A percentile compares a stretch with the other conserved stretches of the same genome.
These are phyloP conservation scores for Acipenser transmontanus DNA, from an alignment of 2,797 vertebrate species.

Conservation along the genomic window DNA sequence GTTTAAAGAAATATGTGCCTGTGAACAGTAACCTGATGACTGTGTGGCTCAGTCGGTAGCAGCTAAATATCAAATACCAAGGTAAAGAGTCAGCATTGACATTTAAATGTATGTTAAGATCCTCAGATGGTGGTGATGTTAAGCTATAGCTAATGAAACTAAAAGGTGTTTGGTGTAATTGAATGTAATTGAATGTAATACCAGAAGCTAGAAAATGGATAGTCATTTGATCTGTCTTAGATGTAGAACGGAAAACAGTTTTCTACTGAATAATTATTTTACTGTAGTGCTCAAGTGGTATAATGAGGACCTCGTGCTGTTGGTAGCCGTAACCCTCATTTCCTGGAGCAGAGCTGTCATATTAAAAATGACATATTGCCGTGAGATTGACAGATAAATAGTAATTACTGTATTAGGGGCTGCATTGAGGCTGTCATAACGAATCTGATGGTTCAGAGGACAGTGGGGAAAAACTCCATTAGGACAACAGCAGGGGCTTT, in stretches of 20 bases:
- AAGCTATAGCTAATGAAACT: conserved; percentile 33
- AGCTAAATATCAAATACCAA: conserved; percentile 13
- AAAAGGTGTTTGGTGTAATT: conserved; percentile 25
- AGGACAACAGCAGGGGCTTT: conserved; percentile 16
- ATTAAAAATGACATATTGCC: conserved; percentile 39
- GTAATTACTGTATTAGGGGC: conserved; percentile 42
- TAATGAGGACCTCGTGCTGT: conserved; percentile 53
- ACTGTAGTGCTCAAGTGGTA: conserved; percentile 45
- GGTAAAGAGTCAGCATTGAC: conserved; percentile 34
- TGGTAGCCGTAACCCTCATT: conserved; percentile 45
- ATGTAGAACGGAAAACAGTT: conserved; percentile 43
- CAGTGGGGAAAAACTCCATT: conserved; percentile 26
- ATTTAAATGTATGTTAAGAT: conserved; percentile 40
- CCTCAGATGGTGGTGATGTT: conserved; percentile 34
- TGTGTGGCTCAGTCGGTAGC: background rate
- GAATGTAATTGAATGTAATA: conserved; percentile 71
- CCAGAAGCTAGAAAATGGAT: conserved; percentile 58
- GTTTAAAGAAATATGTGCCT: too few relatives aligned
- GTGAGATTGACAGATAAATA: conserved; percentile 43
- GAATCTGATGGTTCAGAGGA: conserved; percentile 25
- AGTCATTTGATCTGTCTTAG: conserved; percentile 48
- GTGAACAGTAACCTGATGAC: background rate
- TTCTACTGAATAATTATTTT: conserved; percentile 61
- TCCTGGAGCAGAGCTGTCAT: conserved; percentile 50
- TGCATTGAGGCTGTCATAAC: conserved; percentile 36